Base-by-base conservation (phyloP, 2,888 invertebrate genomes). In the Andrena bicolor region DNA sequence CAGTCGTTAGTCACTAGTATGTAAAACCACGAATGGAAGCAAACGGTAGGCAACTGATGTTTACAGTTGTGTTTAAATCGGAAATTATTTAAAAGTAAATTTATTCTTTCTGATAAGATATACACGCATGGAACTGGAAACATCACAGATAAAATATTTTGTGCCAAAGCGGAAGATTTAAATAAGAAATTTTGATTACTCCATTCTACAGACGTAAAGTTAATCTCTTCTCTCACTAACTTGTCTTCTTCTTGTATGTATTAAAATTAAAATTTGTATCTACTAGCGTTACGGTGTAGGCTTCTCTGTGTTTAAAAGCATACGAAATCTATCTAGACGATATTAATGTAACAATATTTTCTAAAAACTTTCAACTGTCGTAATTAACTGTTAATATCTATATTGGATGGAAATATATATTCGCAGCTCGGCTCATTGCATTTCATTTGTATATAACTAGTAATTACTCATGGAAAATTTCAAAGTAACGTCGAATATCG, bases 21-120 rank as follows among this genome's bases (percentile, higher is more conserved):
- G 13, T 82, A n/a, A 74, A 71, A 61, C 23, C 20, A 28, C 30
- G 30, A 76, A 6, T 77, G 82, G 83, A 83, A 83, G 83, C 77
- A 74, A 41, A 66, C 1, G 0, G n/a, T 72, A 60, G 32, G 72
- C 64, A 73, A 74, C 48, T 7, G 8, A 64, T 16, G 23, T 72
- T 60, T 32, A 64, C 48, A 72, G 48, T 65, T 61, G 48, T 48
- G 32, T 30, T 28, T 10, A 48, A 60, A 30, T 63, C 23, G 56
- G 64, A 16, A 49, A 2, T 68, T 68, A 53, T 26, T 28, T 51
- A 4, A 20, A 53, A 20, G 32, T 58, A 64, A 53, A 80, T 63
- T 23, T 56, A 78, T 64, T 35, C 56, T 48, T 56, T 48, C 7
- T 74, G 23, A 82, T 23, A 49, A 60, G 56, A 76, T 51, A 76